Base-by-base conservation (phyloP, 1,140 invertebrate species). In the Solen grandis region DNA sequence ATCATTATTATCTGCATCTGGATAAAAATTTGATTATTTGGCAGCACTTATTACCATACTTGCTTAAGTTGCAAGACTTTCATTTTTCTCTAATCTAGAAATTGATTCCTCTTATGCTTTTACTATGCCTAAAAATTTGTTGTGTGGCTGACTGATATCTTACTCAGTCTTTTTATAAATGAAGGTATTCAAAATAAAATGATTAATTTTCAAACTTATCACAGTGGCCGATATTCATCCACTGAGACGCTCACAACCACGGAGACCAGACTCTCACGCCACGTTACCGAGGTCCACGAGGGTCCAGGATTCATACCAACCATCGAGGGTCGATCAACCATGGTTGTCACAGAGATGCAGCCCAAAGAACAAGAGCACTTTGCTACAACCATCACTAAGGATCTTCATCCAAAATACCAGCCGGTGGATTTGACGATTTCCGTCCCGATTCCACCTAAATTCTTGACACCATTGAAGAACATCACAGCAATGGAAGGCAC, bases 361-460 rank as follows among this genome's bases (percentile, higher is more conserved):
- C 66, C 85, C 77, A 54, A 85, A 69, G 70, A 78, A 14, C 63
- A 78, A 22, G 88, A 90, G 57, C 84, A 84, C 41, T 89, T 83
- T 75, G 86, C 89, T 38, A 87, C 86, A 5, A 88, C 88, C 13
- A 55, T 90, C 2, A 89, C 87, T 10, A 87, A 88, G 2, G 89
- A 90, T 60, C 50, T 90, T 41, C 81, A 87, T 77, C 88, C 88
- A 16, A 84, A 87, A 62, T 91, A 88, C 81, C 87, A 91, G 57
- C 88, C 88, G 10, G 85, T 91, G 13, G 91, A 92, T 75, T 78
- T 92, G 55, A 90, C 88, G 5, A 90, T 92, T 63, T 85, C 88
- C 57, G 86, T 92, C 0, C 91, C 91, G 3, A 87, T 91, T 16
- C 96, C 98, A 31, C 98, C 98, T 8, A 94, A 97, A 41, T 99